Evolutionary conservation across 2,797 vertebrate genomes (phyloP), one percentile per base, ranked within the genome.

Genomic region (Enteromius afrohamiltoni): DNA sequence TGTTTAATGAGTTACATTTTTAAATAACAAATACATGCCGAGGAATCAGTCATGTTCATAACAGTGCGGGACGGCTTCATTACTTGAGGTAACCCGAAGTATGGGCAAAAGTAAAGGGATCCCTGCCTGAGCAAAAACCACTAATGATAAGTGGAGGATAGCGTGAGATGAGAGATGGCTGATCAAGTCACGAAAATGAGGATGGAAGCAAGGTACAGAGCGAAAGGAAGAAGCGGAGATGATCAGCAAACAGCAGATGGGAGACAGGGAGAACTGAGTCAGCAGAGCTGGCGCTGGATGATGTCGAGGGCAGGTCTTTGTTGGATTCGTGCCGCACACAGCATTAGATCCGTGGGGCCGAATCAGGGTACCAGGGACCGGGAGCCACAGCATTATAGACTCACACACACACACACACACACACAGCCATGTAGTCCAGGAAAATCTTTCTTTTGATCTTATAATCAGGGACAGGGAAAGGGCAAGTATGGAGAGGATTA

Each of bases 381-480:
- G 87, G 88, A 89, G 91, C 92, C 92, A 89, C 92, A 91, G 80
- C 85, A 83, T 86, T 85, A 64, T 19, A 83, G 17, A 58, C 67
- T 4, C 67, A 71, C 21, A 62, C 74, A 76, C 71, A 74, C 80
- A 89, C 67, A 71, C 21, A 62, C 74, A 76, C 71, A 74, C 80
- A 89, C 83, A 87, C 90, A 85, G 71, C 45, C 73, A 76, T 83
- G 70, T 68, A 68, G 49, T 83, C 16, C 14, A 78, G 67, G 65
- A 73, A 85, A 82, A 82, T 74, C 80, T 85, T 62, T 82, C 84
- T 29, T 80, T 86, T 86, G 85, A 86, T 83, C 80, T 83, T 51
- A 68, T 83, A 86, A 82, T 83, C 60, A 68, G 77, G 68, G 64
- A 79, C 75, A 83, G 68, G 29, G 68, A 51, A 82, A 64, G 70